A percentile compares a stretch with the other conserved stretches of the same genome.
phyloP scores from a whole-genome alignment of 2,888 invertebrate species.

The Capitulum mitella region DNA sequence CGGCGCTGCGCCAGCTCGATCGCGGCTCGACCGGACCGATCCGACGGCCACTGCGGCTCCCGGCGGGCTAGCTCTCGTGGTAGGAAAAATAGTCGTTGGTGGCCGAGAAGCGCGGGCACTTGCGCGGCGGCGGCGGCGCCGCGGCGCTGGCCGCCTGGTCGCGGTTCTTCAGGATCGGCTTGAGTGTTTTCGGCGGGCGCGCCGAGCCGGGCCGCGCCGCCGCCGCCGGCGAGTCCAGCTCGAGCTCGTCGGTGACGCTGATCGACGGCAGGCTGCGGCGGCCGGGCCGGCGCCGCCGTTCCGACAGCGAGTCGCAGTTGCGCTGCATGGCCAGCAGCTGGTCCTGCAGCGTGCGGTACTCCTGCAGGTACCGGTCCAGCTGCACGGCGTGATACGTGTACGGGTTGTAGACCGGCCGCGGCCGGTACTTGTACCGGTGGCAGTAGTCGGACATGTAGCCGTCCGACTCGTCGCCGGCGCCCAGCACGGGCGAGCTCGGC shows the following conservation, averaged over 20 bases:
- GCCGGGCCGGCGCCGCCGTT: neutral
- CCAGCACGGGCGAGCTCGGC: neutral
- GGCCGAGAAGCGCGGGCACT: neutral
- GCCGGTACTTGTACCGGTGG: constrained; percentile 2
- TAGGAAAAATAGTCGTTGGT: constrained; percentile 4
- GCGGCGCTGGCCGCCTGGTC: neutral
- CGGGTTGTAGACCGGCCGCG: neutral
- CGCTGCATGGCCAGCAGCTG: neutral
- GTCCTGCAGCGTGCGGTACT: constrained; percentile 2
- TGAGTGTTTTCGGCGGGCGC: neutral
- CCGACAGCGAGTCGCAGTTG: neutral
- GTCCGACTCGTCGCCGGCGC: neutral
- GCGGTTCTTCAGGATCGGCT: neutral
- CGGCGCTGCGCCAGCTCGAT: neutral
- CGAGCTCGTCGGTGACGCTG: neutral
- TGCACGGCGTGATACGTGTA: constrained; percentile 20
- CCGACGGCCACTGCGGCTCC: neutral
- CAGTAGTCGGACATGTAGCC: constrained; percentile 18
- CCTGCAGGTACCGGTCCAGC: constrained; percentile 17
- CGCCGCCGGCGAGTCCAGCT: neutral
- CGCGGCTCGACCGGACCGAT: neutral
- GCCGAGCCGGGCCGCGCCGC: neutral
- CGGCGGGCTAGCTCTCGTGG: constrained; percentile 4
- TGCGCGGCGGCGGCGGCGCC: neutral
- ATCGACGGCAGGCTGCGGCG: neutral